Evolutionary conservation across 2,888 invertebrate species (phyloP), one percentile per base, ranked within the genome.

Genomic region (Megastigmus dorsalis): DNA sequence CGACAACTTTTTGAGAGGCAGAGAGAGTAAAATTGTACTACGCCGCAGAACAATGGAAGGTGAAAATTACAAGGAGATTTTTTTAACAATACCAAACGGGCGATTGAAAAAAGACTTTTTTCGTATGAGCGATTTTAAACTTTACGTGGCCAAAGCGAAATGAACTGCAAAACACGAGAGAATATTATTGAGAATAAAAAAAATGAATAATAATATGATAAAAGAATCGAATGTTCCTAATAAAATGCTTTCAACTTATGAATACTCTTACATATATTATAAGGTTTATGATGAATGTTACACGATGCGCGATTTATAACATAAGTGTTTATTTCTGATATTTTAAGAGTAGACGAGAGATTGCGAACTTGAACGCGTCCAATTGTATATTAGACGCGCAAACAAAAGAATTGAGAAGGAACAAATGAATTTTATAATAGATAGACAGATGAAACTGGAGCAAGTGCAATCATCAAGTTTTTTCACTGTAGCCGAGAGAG

Each of bases 201-300:
- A 54, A 18, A 54, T 26, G 54, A 60, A 59, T 45, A 18, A 28
- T 41, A 50, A 38, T 18, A 15, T 9, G 18, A 28, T 15, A 52
- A 9, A 33, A 68, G 28, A 67, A 75, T 38, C 71, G 68, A 65
- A 77, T 72, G 76, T 77, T 76, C 76, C 77, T 77, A 76, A 68
- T 71, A 50, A 67, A 76, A 74, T 68, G 71, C 76, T 77, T 77
- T 74, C 59, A 69, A 71, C 48, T 70, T 60, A 69, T 72, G 38
- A 48, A 72, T 72, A 76, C 69, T 75, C 70, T 76, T 74, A 55
- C 45, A 38, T 73, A 71, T 65, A 67, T 66, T 65, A 48, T 68
- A 69, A 62, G 66, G 36, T 62, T 74, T 38, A 59, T 28, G 73
- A 74, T 76, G 54, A 67, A 76, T 70, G 66, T 69, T 74, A 70